phyloP scores from a whole-genome alignment of 2,888 invertebrate species.

The Xylophagus ater region DNA sequence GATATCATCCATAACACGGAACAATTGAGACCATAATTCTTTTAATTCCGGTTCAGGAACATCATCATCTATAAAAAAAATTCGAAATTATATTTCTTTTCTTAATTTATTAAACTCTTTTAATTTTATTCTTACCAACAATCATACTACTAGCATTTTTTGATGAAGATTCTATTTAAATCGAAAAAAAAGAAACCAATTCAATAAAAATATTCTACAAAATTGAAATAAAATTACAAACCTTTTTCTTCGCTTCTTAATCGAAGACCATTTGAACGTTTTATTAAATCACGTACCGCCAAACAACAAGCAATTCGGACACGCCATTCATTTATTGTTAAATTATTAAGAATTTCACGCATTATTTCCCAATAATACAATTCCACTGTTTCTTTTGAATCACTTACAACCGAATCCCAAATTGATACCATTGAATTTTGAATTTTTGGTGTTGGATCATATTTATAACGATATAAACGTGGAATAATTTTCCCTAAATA shows the following conservation, averaged over 20 bases:
- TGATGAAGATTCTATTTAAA: too few species aligned
- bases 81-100: neutral
- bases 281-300: slow-evolving; percentile 73
- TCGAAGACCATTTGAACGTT: slow-evolving; percentile 43
- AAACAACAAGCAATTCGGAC: slow-evolving; percentile 85
- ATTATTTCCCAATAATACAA: slow-evolving; percentile 43
- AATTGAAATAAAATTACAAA: too few species aligned
- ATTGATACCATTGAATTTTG: slow-evolving; percentile 90
- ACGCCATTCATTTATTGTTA: slow-evolving; percentile 78
- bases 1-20: slow-evolving; percentile 89
- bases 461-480: slow-evolving; percentile 69
- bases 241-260: slow-evolving; percentile 30
- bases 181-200: too few species aligned
- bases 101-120: too few species aligned
- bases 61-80: slow-evolving; percentile 24
- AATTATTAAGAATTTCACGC: slow-evolving; percentile 64
- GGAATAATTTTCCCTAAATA: slow-evolving; percentile 80
- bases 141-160: too few species aligned
- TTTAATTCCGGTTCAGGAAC: slow-evolving; percentile 36
- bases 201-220: too few species aligned
- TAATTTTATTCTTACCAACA: slow-evolving; percentile 25
- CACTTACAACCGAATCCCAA: slow-evolving; percentile 82
- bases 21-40: slow-evolving; percentile 61
- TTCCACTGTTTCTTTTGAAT: slow-evolving; percentile 68
- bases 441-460: slow-evolving; percentile 85